Evolutionary conservation across 2,888 invertebrate genomes (phyloP), one percentile per base, ranked within the genome.

Genomic region (Idaea dimidiata): DNA sequence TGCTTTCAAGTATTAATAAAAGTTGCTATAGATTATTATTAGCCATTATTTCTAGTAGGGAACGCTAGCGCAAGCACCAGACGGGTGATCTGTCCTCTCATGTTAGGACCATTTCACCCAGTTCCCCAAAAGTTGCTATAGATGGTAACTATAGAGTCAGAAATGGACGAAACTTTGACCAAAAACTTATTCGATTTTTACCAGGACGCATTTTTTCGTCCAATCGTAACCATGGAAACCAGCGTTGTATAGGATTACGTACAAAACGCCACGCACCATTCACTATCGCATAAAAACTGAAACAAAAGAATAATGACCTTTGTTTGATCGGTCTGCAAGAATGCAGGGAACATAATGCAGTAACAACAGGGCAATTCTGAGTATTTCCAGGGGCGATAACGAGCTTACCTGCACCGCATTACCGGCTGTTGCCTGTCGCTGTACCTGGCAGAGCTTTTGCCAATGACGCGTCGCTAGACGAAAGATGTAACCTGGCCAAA

Each of bases 331-430:
- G 43, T 54, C 60, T n/a, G 56, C 55, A 62, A 60, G 62, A 67
- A 67, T 66, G 63, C 59, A 59, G 56, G 18, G 66, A 69, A 68
- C 64, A 65, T 66, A 63, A 65, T 61, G 63, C 66, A 62, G 67
- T 62, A 66, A 67, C 66, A 68, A 71, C 67, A 66, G 63, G 60
- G 66, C 63, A 63, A 74, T 81, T 82, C 84, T 74, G 67, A 78
- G 82, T 82, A 82, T 81, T 77, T 72, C 79, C 77, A 67, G 70
- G 64, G 72, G 76, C 84, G 83, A 84, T 84, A 86, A 84, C 76
- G 59, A 78, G 72, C 75, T 73, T 82, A 84, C 80, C 78, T 75
- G 76, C 68, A 64, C 16, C 54, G 54, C 6, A 14, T 8, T 43
- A 43, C 43, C 14, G 43, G 43, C 43, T 43, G 24, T 24, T 7